Conservation (phyloP, 2,888 invertebrate genomes). For the Torymus tubicola region DNA sequence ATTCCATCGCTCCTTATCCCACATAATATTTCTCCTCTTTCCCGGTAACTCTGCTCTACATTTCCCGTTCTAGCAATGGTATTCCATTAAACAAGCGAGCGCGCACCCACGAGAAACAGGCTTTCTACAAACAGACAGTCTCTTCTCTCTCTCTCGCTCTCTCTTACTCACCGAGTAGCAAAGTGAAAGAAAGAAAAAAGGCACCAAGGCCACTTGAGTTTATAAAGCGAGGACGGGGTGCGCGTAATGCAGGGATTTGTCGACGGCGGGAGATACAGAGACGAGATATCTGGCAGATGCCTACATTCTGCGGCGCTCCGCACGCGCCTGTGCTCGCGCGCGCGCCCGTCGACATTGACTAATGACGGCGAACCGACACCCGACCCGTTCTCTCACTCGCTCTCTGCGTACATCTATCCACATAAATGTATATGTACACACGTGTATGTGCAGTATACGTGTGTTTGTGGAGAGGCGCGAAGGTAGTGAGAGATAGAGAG, state of each 20-base stretch:
- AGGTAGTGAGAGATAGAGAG: slow-evolving; percentile 56
- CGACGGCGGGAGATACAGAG: slow-evolving; percentile 65
- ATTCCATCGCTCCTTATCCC: too few species aligned
- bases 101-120: too few species aligned
- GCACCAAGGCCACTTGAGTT: slow-evolving; percentile 28
- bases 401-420: not conserved
- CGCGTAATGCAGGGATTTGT: slow-evolving; percentile 65
- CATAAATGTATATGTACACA: not conserved
- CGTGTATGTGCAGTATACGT: too few species aligned
- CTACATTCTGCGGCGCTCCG: slow-evolving; percentile 66
- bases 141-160: too few species aligned
- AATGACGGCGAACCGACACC: slow-evolving; percentile 74
- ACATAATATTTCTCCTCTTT: too few species aligned
- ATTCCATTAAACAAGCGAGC: too few species aligned
- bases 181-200: slow-evolving; percentile 13
- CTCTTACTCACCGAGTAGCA: not conserved
- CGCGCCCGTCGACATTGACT: slow-evolving; percentile 75
- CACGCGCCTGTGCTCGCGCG: slow-evolving; percentile 62
- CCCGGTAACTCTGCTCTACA: too few species aligned
- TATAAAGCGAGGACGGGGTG: slow-evolving; percentile 55
- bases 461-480: slow-evolving; percentile 34
- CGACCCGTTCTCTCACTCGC: slow-evolving; percentile 47
- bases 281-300: slow-evolving; percentile 71
- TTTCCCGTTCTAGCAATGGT: too few species aligned
- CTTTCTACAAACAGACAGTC: too few species aligned